Evolutionary conservation across 2,113 vertebrate genomes (phyloP), one percentile per base, ranked within the genome.

Genomic region (Cavia porcellus): DNA sequence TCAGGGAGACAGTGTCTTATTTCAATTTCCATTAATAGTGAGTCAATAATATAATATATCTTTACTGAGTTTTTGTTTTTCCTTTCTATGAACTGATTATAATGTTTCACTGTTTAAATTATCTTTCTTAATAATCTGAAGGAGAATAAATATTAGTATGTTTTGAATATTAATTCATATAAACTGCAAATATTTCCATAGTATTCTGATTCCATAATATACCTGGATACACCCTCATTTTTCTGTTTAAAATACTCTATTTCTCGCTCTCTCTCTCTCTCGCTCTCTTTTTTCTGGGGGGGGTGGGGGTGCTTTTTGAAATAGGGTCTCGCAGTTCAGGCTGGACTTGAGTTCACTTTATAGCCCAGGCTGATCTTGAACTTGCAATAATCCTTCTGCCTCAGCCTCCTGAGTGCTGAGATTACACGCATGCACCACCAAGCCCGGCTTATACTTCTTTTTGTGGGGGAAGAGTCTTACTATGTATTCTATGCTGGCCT

Each of bases 41-140:
- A 94, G 25, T 8, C 83, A 64, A n/a, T n/a, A n/a, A n/a, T n/a
- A 92, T 28, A 81, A n/a, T 90, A 77, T 64, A 77, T 30, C 28
- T 62, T 89, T 83, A 86, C 5, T 62, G 35, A 55, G 52, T 55
- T 11, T 57, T 62, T 5, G 84, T 30, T 62, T 77, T 64, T 72
- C 22, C 81, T 90, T 96, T 77, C 72, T 72, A 30, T 64, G 35
- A 88, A 92, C 13, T 94, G 17, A 30, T 92, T 52, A 72, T 35
- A 92, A 80, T 81, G 64, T 12, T 81, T 96, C 81, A 55, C 4
- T 72, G 94, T 93, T 91, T 86, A 50, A 83, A 83, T 92, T 55
- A 96, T 70, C 80, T 89, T 77, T 93, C 35, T 94, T 84, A 81
- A 70, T 80, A 86, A 92, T 77, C n/a, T 96, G 57, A 97, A 94